Evolutionary conservation across 2,113 vertebrate genomes (phyloP).

Genomic region (Muscicapa adusta): DNA sequence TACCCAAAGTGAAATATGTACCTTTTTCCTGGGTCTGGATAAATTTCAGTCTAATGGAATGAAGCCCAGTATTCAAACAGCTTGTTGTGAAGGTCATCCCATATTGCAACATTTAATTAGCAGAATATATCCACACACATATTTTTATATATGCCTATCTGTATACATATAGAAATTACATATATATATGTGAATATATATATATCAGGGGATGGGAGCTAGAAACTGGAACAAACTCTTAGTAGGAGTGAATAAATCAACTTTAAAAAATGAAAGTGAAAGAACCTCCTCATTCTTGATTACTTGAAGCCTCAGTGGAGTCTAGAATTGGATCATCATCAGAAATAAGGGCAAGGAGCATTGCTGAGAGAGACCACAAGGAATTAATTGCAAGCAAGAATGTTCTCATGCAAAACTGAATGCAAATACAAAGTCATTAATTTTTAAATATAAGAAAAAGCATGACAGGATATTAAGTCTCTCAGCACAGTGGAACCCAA

Average conservation of each 20-base stretch:
- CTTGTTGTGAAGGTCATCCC: conserved; percentile 26
- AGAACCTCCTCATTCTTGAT: not conserved
- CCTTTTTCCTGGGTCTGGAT: not conserved
- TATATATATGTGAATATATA: not conserved
- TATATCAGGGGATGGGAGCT: not conserved
- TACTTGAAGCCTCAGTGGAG: not conserved
- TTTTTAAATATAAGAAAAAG: conserved; percentile 24
- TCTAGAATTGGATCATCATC: not conserved
- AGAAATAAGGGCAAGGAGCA: not conserved
- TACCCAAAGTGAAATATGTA: not conserved
- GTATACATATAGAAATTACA: not conserved
- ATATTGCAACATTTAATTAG: not conserved
- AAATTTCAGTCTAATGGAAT: not conserved
- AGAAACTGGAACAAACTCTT: not conserved
- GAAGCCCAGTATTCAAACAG: conserved; percentile 6
- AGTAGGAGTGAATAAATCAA: not conserved
- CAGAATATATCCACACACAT: not conserved
- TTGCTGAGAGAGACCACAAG: not conserved
- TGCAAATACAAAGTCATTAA: conserved; percentile 25
- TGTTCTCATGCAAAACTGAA: not conserved
- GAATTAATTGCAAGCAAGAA: conserved; percentile 10
- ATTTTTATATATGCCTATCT: not conserved
- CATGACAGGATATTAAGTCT: not conserved
- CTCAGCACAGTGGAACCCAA: not conserved
- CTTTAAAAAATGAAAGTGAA: not conserved